Evolutionary conservation across 2,888 invertebrate species (phyloP).

Genomic region (Eristalinus aeneus): DNA sequence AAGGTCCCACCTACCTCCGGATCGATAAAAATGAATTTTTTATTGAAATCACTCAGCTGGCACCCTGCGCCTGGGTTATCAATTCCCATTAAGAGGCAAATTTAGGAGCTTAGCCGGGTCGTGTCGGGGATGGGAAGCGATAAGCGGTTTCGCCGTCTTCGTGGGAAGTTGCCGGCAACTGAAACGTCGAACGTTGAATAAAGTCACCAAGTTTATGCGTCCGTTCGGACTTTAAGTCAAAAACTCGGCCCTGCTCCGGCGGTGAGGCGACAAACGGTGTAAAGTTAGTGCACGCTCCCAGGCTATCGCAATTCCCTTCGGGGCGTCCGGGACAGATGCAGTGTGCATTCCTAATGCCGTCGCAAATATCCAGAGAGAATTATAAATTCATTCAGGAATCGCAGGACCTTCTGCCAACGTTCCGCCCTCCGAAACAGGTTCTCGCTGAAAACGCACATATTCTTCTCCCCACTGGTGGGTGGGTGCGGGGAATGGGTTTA

Average conservation of each 20-base stretch:
- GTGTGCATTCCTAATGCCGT: slow-evolving; percentile 64
- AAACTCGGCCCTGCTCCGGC: background rate
- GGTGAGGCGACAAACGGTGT: background rate
- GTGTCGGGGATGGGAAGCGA: background rate
- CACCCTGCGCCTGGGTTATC: slow-evolving; percentile 35
- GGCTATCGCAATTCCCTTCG: slow-evolving; percentile 49
- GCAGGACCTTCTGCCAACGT: slow-evolving; percentile 18
- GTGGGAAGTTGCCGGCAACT: slow-evolving; percentile 19
- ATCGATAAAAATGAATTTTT: slow-evolving; percentile 48
- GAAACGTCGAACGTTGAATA: slow-evolving; percentile 21
- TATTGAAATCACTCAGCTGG: slow-evolving; percentile 51
- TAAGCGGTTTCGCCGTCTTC: slow-evolving; percentile 27
- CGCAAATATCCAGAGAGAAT: slow-evolving; percentile 50
- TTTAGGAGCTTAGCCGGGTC: slow-evolving; percentile 39
- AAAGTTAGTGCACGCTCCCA: slow-evolving; percentile 53
- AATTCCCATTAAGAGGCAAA: slow-evolving; percentile 57
- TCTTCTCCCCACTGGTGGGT: background rate
- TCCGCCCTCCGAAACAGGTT: background rate
- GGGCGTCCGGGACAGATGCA: slow-evolving; percentile 56
- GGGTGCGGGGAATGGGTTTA: slow-evolving; percentile 24
- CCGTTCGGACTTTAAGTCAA: slow-evolving; percentile 23
- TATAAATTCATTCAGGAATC: slow-evolving; percentile 60
- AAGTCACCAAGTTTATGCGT: slow-evolving; percentile 40
- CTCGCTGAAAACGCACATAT: background rate
- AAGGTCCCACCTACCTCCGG: slow-evolving; percentile 28